Conservation (phyloP, 2,113 vertebrate species). For the Mirza zaza region DNA sequence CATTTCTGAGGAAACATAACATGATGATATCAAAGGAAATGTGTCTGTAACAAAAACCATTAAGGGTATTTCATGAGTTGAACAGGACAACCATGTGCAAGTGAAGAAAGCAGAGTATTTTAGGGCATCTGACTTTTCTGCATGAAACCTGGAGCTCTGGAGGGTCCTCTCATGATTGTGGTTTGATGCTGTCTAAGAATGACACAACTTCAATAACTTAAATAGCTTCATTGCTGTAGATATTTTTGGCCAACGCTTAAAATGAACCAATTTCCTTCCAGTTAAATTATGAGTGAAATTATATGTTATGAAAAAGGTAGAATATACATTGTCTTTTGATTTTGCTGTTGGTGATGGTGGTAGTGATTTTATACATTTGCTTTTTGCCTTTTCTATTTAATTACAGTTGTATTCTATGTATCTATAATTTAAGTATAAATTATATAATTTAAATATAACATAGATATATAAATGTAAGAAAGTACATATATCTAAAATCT, state of each 20-base stretch:
- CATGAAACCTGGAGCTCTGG: slow-evolving; percentile 68
- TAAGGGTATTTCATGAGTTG: not conserved
- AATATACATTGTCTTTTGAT: not conserved
- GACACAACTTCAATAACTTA: not conserved
- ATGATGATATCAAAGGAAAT: slow-evolving; percentile 41
- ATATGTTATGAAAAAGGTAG: not conserved
- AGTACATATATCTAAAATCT: not conserved
- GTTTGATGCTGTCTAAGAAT: slow-evolving; percentile 73
- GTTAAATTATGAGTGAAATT: not conserved
- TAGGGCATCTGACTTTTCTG: slow-evolving; percentile 48
- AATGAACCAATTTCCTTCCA: not conserved
- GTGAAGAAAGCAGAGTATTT: slow-evolving; percentile 31
- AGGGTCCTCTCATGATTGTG: slow-evolving; percentile 68
- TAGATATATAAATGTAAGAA: not conserved
- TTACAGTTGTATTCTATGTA: not conserved
- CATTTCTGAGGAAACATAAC: not conserved
- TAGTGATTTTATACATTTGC: not conserved
- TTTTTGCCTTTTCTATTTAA: slow-evolving; percentile 1
- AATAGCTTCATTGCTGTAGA: not conserved
- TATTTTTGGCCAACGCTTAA: slow-evolving; percentile 32
- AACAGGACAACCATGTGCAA: slow-evolving; percentile 4
- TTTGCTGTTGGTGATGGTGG: not conserved
- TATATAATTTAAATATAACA: not conserved
- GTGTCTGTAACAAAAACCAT: slow-evolving; percentile 16
- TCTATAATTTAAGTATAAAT: not conserved